Conservation (phyloP, 2,797 vertebrate species). For the Malurus leucopterus region DNA sequence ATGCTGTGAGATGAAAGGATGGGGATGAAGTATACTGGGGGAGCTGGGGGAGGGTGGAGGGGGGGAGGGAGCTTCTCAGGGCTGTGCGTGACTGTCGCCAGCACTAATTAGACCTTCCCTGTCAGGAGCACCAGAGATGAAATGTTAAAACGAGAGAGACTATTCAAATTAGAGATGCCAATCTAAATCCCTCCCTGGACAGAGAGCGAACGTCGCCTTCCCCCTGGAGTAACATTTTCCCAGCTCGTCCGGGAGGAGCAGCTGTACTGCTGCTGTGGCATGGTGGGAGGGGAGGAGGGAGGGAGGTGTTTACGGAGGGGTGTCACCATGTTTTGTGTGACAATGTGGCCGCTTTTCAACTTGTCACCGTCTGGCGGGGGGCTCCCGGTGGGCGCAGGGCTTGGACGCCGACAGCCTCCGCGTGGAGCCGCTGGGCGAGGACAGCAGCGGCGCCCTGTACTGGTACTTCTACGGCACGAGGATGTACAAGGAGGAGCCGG, state of each 20-base stretch:
- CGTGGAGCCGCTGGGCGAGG: conserved; percentile 93
- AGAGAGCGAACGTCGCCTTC: not conserved
- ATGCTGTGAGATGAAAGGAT: conserved; percentile 26
- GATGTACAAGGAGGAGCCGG: conserved; percentile 93
- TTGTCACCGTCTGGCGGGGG: conserved; percentile 39
- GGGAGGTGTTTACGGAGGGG: conserved; percentile 1
- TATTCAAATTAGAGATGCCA: conserved; percentile 62
- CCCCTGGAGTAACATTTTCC: conserved; percentile 48
- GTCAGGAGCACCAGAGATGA: conserved; percentile 52
- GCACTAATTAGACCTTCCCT: conserved; percentile 57
- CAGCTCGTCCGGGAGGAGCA: conserved; percentile 5
- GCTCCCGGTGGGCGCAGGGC: conserved; percentile 73
- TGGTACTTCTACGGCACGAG: conserved; percentile 98
- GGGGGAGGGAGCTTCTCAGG: conserved; percentile 3
- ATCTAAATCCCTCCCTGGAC: conserved; percentile 45
- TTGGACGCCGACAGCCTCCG: conserved; percentile 93
- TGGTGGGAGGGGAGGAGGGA: conserved; percentile 8
- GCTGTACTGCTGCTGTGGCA: conserved; percentile 47
- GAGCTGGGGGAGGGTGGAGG: not conserved
- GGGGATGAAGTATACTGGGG: not conserved
- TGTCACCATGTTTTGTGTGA: conserved; percentile 44
- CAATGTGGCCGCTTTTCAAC: conserved; percentile 51
- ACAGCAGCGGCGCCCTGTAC: conserved; percentile 90
- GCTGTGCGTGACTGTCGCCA: conserved; percentile 24
- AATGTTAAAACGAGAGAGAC: conserved; percentile 45